phyloP scores from a whole-genome alignment of 2,797 vertebrate genomes.

The Lophius americanus region DNA sequence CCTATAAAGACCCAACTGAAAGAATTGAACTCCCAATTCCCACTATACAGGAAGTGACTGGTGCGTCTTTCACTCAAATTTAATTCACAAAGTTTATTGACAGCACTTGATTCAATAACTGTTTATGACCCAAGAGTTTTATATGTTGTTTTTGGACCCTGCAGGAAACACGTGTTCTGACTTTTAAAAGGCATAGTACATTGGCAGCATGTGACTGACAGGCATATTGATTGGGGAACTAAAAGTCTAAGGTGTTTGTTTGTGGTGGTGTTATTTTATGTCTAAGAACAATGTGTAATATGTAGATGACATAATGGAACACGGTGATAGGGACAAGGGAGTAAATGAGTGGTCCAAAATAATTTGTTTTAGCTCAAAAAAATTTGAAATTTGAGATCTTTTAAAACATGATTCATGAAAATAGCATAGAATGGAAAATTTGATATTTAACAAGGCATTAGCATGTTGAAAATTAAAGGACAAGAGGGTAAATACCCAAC shows the following conservation, averaged over 20 bases:
- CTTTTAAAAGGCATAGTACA: conserved; percentile 42
- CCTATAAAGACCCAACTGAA: conserved; percentile 48
- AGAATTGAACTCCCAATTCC: conserved; percentile 30
- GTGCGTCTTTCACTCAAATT: conserved; percentile 62
- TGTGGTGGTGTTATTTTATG: conserved; percentile 33
- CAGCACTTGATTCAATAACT: conserved; percentile 63
- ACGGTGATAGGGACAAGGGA: background rate
- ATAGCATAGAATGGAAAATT: too few species aligned
- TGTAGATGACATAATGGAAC: conserved; percentile 4
- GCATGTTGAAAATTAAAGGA: background rate
- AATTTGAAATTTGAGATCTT: too few species aligned
- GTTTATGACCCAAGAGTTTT: conserved; percentile 64
- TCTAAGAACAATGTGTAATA: background rate
- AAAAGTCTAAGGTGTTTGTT: conserved; percentile 7
- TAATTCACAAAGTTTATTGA: conserved; percentile 65
- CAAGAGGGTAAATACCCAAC: background rate
- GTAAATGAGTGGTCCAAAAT: background rate
- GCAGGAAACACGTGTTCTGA: conserved; percentile 53
- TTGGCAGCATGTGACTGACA: conserved; percentile 51
- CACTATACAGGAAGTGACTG: conserved; percentile 60
- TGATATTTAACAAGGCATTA: too few species aligned
- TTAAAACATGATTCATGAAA: too few species aligned
- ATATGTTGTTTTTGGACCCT: conserved; percentile 67
- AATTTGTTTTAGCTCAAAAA: too few species aligned
- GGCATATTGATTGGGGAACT: conserved; percentile 55